phyloP scores from a whole-genome alignment of 2,888 invertebrate genomes.

The Lycia hirtaria region DNA sequence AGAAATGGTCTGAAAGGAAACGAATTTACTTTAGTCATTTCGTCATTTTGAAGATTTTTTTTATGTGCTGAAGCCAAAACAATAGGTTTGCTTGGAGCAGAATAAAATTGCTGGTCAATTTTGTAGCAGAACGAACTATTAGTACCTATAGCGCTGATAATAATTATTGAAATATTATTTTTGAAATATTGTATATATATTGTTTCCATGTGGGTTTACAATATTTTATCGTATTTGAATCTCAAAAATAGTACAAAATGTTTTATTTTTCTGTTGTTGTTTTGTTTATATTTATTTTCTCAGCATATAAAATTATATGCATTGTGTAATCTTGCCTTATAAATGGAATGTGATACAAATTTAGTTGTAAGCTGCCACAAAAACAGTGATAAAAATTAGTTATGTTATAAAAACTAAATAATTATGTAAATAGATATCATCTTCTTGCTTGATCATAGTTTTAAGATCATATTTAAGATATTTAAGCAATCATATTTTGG shows the following conservation, averaged over 20 bases:
- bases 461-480: conserved; percentile 6
- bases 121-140: neutral
- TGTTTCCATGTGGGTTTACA: too few species aligned
- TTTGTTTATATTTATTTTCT: neutral
- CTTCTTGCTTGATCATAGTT: conserved; percentile 22
- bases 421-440: neutral
- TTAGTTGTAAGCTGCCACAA: conserved; percentile 6
- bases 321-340: conserved; percentile 4
- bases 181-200: too few species aligned
- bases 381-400: neutral
- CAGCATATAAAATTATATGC: neutral
- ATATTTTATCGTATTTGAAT: neutral
- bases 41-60: neutral
- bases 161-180: too few species aligned
- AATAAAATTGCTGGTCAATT: conserved; percentile 8
- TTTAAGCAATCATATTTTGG: neutral
- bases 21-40: too few species aligned
- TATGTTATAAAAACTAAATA: neutral
- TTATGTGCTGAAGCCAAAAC: conserved; percentile 2
- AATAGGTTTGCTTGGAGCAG: conserved; percentile 1
- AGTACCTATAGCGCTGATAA: conserved; percentile 3
- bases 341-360: conserved; percentile 8
- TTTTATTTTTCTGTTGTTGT: neutral
- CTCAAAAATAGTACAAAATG: conserved; percentile 7
- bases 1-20: too few species aligned